phyloP scores from a whole-genome alignment of 2,797 vertebrate species.

The Macropodus opercularis region DNA sequence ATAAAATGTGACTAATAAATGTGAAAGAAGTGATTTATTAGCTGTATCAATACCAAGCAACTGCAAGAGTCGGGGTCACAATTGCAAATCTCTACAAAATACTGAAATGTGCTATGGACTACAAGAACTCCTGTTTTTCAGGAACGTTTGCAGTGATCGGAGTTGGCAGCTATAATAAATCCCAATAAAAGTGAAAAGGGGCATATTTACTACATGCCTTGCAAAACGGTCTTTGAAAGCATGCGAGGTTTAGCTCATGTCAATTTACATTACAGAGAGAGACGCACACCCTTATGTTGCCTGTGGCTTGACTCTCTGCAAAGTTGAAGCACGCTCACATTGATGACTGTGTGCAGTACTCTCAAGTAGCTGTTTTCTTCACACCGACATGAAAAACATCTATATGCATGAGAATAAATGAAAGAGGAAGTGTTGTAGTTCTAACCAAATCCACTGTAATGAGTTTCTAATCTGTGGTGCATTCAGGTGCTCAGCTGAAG shows the following conservation, averaged over 20 bases:
- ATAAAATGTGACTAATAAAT: too few relatives aligned
- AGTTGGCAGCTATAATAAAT: conserved; percentile 43
- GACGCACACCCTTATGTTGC: conserved; percentile 33
- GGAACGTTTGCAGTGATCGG: conserved; percentile 23
- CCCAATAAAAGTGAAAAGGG: conserved; percentile 39
- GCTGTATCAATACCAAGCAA: too few relatives aligned
- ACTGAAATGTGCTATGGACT: background rate
- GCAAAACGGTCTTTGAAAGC: conserved; percentile 27
- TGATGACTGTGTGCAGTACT: conserved; percentile 6
- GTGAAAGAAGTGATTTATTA: too few relatives aligned
- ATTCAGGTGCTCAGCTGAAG: conserved; percentile 10
- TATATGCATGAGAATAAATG: too few relatives aligned
- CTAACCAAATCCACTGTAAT: background rate
- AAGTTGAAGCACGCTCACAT: conserved; percentile 11
- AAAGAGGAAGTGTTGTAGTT: too few relatives aligned
- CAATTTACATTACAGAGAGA: conserved; percentile 48
- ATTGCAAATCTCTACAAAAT: too few relatives aligned
- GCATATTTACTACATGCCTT: conserved; percentile 29
- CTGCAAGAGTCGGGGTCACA: too few relatives aligned
- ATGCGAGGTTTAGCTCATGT: conserved; percentile 39
- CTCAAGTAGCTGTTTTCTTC: conserved; percentile 12
- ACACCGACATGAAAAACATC: too few relatives aligned
- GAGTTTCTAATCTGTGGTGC: background rate
- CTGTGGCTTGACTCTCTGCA: conserved; percentile 11
- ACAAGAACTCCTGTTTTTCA: background rate